A percentile compares a stretch with the other conserved stretches of the same genome.
Conservation (phyloP, 1,140 invertebrate species). For the Eurosta solidaginis region DNA sequence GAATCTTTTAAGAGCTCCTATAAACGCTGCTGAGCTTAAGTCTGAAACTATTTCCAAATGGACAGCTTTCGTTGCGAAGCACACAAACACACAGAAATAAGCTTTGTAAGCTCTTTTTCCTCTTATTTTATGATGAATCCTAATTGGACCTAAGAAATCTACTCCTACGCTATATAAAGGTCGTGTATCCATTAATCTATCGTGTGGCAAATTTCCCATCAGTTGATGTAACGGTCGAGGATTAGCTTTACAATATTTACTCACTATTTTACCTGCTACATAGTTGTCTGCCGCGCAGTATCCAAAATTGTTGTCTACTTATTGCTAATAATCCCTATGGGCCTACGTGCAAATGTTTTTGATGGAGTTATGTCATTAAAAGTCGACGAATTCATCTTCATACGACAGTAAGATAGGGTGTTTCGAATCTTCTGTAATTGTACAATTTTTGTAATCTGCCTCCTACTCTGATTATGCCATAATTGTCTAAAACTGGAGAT, state of each 20-base stretch:
- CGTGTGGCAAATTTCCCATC: not conserved
- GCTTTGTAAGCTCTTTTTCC: conserved; percentile 28
- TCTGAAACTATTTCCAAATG: conserved; percentile 25
- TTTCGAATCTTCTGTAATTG: not conserved
- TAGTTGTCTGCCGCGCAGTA: too few relatives aligned
- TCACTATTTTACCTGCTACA: not conserved
- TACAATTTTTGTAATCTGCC: not conserved
- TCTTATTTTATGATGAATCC: conserved; percentile 30
- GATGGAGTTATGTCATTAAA: conserved; percentile 32
- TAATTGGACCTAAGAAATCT: conserved; percentile 38
- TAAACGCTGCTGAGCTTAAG: conserved; percentile 39
- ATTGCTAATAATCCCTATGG: conserved; percentile 12
- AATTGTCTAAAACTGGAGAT: too few relatives aligned
- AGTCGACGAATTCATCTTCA: not conserved
- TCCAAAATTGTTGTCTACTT: not conserved
- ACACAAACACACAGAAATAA: conserved; percentile 29
- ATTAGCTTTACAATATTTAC: not conserved
- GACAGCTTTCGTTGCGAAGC: not conserved
- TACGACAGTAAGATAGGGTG: not conserved
- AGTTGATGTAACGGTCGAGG: not conserved
- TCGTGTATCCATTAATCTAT: not conserved
- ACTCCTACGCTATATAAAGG: conserved; percentile 36
- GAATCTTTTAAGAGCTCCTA: conserved; percentile 40
- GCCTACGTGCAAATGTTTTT: too few relatives aligned
- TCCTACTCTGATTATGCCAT: not conserved